Conservation (phyloP, 2,113 vertebrate species). For the Corvus hawaiiensis region DNA sequence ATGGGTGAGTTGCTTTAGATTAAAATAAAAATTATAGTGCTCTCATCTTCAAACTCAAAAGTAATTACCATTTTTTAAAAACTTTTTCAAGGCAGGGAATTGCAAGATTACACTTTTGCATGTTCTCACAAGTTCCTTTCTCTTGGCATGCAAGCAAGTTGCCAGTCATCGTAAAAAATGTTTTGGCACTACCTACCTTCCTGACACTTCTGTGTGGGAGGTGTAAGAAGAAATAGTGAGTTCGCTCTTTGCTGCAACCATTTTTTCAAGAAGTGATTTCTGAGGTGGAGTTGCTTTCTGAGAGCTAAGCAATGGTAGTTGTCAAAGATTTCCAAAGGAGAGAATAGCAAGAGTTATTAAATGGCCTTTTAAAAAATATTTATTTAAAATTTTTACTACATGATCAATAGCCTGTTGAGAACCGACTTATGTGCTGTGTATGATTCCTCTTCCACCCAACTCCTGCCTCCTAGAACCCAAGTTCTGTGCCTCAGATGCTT, state of each 20-base stretch:
- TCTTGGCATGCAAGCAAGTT: constrained; percentile 38
- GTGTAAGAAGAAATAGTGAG: constrained; percentile 34
- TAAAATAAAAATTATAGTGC: background rate
- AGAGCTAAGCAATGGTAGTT: background rate
- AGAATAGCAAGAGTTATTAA: background rate
- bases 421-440: background rate
- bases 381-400: background rate
- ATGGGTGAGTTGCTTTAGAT: background rate
- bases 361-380: background rate
- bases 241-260: background rate
- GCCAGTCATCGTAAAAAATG: constrained; percentile 11
- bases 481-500: background rate
- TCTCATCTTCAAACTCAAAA: background rate
- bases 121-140: constrained; percentile 25
- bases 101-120: constrained; percentile 19
- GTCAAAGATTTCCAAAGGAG: background rate
- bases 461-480: background rate
- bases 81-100: background rate
- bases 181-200: constrained; percentile 44
- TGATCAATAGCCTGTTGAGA: background rate
- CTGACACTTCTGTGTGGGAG: constrained; percentile 46
- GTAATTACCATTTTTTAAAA: background rate
- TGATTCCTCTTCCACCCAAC: background rate
- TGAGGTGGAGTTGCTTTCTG: background rate
- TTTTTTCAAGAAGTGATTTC: background rate